These are phyloP conservation scores for Eubucco bourcierii DNA, from an alignment of 2,113 vertebrate species.

Conservation along the genomic window DNA sequence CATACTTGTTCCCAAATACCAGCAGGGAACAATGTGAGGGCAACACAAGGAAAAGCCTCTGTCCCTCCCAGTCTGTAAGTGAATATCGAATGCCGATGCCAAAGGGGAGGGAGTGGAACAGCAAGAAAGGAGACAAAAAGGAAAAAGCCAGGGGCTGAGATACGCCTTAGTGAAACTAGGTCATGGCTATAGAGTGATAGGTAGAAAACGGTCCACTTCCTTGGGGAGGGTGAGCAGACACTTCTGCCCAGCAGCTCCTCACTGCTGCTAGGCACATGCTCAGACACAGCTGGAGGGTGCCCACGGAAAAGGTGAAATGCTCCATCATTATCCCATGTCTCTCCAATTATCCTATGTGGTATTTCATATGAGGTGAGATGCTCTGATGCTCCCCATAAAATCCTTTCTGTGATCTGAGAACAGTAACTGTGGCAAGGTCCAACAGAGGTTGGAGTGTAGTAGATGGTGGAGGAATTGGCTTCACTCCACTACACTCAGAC, in stretches of 20 bases:
- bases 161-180: conserved; percentile 44
- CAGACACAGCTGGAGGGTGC: background rate
- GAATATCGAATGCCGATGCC: conserved; percentile 21
- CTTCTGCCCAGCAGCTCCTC: background rate
- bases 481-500: background rate
- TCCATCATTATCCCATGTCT: background rate
- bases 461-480: background rate
- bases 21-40: conserved; percentile 34
- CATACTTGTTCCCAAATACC: conserved; percentile 69
- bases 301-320: accelerated
- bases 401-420: background rate
- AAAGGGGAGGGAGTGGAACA: conserved; percentile 16
- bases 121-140: background rate
- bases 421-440: background rate
- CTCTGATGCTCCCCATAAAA: background rate
- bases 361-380: background rate
- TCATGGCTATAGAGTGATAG: conserved; percentile 55
- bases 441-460: background rate
- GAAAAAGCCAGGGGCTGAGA: background rate
- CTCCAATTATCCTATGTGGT: accelerated
- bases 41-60: conserved; percentile 38
- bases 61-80: conserved; percentile 27
- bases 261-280: accelerated
- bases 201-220: background rate
- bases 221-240: background rate